These are phyloP conservation scores for Choloepus didactylus DNA, from an alignment of 2,797 vertebrate species.

Conservation along the genomic window DNA sequence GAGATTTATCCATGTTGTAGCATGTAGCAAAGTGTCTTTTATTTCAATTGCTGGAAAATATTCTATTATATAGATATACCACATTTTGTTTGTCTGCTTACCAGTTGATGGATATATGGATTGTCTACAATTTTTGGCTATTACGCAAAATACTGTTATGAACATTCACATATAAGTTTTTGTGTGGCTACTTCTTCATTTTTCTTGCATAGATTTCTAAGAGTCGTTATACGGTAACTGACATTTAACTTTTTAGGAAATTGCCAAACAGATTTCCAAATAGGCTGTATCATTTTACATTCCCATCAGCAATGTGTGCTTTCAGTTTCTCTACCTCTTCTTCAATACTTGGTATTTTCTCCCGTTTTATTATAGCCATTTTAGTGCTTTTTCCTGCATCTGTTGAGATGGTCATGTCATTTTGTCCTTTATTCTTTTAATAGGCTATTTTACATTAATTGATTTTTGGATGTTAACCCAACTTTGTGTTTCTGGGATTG, in stretches of 20 bases:
- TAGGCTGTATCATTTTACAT: neutral
- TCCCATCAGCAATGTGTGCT: neutral
- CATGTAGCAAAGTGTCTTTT: neutral
- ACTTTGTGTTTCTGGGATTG: neutral
- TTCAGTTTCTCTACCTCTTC: neutral
- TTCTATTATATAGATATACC: neutral
- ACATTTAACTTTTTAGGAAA: constrained; percentile 18
- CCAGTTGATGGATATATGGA: neutral
- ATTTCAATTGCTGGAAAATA: neutral
- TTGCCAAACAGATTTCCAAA: constrained; percentile 1
- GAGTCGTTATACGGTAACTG: neutral
- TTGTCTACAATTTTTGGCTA: neutral
- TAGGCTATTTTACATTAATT: neutral
- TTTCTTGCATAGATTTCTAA: neutral
- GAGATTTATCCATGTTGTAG: neutral
- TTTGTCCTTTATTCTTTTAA: neutral
- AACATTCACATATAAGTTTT: neutral
- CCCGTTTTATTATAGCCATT: neutral
- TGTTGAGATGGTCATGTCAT: neutral
- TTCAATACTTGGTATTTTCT: neutral
- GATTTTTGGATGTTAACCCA: constrained; percentile 5
- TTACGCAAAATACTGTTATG: neutral
- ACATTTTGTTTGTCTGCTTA: neutral
- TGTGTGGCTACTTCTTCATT: neutral
- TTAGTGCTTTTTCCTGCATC: neutral